phyloP scores from a whole-genome alignment of 1,140 invertebrate genomes.

The Zaprionus capensis region DNA sequence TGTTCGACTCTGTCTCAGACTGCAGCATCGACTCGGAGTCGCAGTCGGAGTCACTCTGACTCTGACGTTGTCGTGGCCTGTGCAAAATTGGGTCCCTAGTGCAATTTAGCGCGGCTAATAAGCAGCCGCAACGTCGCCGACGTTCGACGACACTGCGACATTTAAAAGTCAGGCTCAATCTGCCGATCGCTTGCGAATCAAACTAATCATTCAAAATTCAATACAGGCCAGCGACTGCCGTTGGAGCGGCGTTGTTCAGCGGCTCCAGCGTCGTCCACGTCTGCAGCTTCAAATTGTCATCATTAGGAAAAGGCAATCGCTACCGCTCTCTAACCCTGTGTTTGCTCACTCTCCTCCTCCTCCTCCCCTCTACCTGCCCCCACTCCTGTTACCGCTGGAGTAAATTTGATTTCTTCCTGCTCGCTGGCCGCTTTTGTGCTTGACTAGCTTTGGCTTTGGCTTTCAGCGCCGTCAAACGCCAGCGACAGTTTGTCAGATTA shows the following conservation, averaged over 20 bases:
- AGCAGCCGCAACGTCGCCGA: constrained; percentile 77
- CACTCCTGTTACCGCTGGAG: constrained; percentile 48
- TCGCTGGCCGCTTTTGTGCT: constrained; percentile 65
- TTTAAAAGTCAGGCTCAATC: constrained; percentile 81
- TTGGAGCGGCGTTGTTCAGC: constrained; percentile 16
- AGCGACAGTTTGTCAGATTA: constrained; percentile 84
- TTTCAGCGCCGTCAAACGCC: constrained; percentile 72
- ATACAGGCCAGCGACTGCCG: constrained; percentile 66
- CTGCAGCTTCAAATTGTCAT: constrained; percentile 72
- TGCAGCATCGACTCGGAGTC: constrained; percentile 20
- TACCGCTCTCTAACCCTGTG: constrained; percentile 62
- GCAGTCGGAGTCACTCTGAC: background rate
- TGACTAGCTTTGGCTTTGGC: constrained; percentile 57
- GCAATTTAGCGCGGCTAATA: constrained; percentile 82
- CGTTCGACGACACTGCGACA: constrained; percentile 63
- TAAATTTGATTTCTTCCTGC: constrained; percentile 83
- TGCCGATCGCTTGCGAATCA: constrained; percentile 79
- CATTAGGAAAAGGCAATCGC: constrained; percentile 83
- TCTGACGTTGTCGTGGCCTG: constrained; percentile 43
- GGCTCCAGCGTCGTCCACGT: constrained; percentile 14
- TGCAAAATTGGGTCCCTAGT: constrained; percentile 79
- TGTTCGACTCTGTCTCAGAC: constrained; percentile 42
- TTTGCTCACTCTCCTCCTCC: constrained; percentile 18
- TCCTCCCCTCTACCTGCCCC: background rate
- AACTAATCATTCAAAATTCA: constrained; percentile 84